Conservation (phyloP, 2,113 vertebrate species). For the Rhinogobius similis region DNA sequence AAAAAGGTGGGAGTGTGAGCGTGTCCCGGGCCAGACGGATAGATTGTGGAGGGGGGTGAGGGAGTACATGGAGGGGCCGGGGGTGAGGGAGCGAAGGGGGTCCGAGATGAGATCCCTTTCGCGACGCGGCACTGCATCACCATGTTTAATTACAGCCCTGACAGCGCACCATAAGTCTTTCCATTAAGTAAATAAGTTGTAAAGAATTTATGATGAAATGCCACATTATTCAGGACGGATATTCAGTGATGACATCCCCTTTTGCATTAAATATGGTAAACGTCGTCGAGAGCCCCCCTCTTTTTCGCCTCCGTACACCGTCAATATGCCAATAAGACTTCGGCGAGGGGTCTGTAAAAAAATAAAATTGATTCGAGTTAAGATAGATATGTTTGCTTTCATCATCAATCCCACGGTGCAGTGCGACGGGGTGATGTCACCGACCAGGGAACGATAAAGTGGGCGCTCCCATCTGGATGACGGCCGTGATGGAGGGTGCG, state of each 20-base stretch:
- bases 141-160: constrained; percentile 88
- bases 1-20: constrained; percentile 61
- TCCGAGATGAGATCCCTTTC: constrained; percentile 73
- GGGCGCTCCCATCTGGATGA: constrained; percentile 91
- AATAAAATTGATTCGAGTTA: constrained; percentile 99
- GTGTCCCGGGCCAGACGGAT: constrained; percentile 29
- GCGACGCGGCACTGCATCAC: constrained; percentile 86
- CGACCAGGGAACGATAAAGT: constrained; percentile 95
- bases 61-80: neutral
- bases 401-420: constrained; percentile 92
- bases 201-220: constrained; percentile 98
- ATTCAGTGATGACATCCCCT: constrained; percentile 95
- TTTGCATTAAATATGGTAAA: constrained; percentile 96
- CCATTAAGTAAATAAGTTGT: constrained; percentile 98
- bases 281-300: constrained; percentile 83
- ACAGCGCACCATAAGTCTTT: constrained; percentile 93
- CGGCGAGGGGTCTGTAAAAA: constrained; percentile 88
- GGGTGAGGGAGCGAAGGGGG: constrained; percentile 10
- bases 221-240: constrained; percentile 92
- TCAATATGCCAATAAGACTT: constrained; percentile 99
- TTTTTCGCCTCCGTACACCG: constrained; percentile 75
- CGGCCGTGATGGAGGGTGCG: constrained; percentile 90
- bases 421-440: constrained; percentile 96
- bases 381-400: constrained; percentile 99
- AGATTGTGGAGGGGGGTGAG: constrained; percentile 44